phyloP scores from a whole-genome alignment of 2,888 invertebrate genomes.

The Tachina lurida region DNA sequence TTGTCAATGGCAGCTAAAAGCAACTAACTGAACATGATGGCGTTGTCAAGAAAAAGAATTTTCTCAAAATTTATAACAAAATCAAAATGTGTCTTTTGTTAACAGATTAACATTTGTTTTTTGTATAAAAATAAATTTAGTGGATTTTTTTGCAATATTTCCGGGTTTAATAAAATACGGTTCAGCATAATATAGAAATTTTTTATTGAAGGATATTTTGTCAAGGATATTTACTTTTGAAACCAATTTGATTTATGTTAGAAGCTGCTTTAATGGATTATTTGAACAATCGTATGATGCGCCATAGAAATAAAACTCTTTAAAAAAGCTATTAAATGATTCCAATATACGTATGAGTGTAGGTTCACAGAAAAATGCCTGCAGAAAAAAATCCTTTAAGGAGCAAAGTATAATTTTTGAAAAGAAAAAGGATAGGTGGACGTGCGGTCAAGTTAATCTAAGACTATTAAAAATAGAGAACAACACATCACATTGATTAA shows the following conservation, averaged over 20 bases:
- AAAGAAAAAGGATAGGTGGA: too few relatives aligned
- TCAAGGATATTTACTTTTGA: too few relatives aligned
- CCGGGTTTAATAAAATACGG: constrained; percentile 3
- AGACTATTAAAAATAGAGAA: too few relatives aligned
- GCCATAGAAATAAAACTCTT: too few relatives aligned
- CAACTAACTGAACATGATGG: constrained; percentile 25
- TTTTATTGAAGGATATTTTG: background rate
- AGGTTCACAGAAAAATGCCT: too few relatives aligned
- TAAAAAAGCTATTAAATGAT: too few relatives aligned
- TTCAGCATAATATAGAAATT: background rate
- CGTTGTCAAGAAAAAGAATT: constrained; percentile 51
- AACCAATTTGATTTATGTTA: background rate
- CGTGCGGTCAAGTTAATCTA: too few relatives aligned
- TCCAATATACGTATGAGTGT: too few relatives aligned
- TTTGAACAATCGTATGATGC: too few relatives aligned
- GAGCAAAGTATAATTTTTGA: too few relatives aligned
- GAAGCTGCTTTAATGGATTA: background rate
- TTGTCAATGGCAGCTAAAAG: constrained; percentile 58
- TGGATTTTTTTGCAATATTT: constrained; percentile 27
- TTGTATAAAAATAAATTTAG: constrained; percentile 19
- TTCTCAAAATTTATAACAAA: constrained; percentile 15
- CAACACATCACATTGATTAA: too few relatives aligned
- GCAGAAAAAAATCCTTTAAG: too few relatives aligned
- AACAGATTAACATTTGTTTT: background rate
- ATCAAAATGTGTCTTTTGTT: background rate